phyloP scores from a whole-genome alignment of 2,797 vertebrate species.

The Xenops minutus region DNA sequence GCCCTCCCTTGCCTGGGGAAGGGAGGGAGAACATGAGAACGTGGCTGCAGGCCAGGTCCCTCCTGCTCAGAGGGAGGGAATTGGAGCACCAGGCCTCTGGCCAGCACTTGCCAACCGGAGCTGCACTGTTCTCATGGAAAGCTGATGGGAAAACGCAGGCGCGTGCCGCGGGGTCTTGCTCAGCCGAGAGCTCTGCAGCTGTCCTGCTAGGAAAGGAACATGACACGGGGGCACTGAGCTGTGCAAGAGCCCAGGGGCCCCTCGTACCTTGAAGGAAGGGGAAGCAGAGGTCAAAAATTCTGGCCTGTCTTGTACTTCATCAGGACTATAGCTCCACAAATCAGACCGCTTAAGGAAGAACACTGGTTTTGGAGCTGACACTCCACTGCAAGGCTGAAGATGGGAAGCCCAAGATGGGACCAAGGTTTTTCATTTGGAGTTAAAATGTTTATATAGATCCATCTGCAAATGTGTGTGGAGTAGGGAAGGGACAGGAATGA shows the following conservation, averaged over 20 bases:
- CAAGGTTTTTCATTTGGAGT: background rate
- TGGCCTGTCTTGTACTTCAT: background rate
- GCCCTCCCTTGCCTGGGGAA: background rate
- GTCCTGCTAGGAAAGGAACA: background rate
- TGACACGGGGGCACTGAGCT: background rate
- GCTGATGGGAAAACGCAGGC: background rate
- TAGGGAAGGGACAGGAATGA: background rate
- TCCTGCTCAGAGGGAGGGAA: background rate
- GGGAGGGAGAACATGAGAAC: background rate
- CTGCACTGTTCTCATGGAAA: slow-evolving; percentile 16
- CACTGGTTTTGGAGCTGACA: background rate
- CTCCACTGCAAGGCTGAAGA: background rate
- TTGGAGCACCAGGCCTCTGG: background rate
- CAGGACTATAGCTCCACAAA: background rate
- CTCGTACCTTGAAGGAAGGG: background rate
- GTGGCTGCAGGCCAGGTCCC: background rate
- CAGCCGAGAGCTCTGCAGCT: background rate
- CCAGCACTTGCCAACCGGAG: slow-evolving; percentile 12
- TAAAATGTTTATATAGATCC: background rate
- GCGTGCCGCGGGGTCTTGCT: background rate
- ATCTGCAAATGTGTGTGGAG: background rate
- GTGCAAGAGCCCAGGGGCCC: background rate
- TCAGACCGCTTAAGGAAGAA: background rate
- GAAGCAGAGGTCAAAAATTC: background rate
- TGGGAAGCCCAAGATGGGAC: background rate